A percentile compares a stretch with the other conserved stretches of the same genome.
phyloP scores from a whole-genome alignment of 2,888 invertebrate species.

The Megalurothrips usitatus region DNA sequence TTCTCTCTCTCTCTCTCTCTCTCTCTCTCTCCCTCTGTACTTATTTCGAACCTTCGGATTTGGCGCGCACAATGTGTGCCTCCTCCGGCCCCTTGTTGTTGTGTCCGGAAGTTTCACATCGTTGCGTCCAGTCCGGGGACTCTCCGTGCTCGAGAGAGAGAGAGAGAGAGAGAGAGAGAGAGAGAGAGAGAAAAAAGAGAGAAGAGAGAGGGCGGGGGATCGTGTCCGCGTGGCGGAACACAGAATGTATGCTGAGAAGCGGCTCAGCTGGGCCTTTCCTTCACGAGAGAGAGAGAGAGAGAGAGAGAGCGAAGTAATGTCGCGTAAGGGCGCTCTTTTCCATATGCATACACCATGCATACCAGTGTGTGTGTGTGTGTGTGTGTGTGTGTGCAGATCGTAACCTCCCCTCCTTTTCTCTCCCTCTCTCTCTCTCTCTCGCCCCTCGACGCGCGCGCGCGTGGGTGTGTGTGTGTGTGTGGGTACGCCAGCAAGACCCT shows the following conservation, averaged over 20 bases:
- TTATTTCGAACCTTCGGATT: no score
- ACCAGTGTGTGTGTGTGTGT: not conserved
- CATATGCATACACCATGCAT: not conserved
- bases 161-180: not conserved
- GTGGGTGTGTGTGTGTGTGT: no score
- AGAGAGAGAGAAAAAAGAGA: not conserved
- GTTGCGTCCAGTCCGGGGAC: no score
- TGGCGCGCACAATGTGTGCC: no score
- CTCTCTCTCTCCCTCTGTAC: not conserved
- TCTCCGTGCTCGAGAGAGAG: no score
- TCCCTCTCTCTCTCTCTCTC: no score
- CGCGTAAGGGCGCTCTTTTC: not conserved
- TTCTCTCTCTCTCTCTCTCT: not conserved
- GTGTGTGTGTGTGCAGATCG: not conserved
- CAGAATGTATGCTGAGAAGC: slow-evolving; percentile 16
- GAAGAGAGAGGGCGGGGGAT: not conserved
- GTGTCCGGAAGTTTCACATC: no score
- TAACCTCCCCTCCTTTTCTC: no score
- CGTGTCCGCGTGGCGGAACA: not conserved
- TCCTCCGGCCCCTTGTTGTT: no score
- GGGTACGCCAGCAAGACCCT: not conserved
- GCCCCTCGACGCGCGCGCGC: no score
- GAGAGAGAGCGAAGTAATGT: not conserved
- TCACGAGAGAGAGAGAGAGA: not conserved
- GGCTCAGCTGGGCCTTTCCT: not conserved